phyloP scores from a whole-genome alignment of 2,797 vertebrate species.

The Dendrocincla fuliginosa region DNA sequence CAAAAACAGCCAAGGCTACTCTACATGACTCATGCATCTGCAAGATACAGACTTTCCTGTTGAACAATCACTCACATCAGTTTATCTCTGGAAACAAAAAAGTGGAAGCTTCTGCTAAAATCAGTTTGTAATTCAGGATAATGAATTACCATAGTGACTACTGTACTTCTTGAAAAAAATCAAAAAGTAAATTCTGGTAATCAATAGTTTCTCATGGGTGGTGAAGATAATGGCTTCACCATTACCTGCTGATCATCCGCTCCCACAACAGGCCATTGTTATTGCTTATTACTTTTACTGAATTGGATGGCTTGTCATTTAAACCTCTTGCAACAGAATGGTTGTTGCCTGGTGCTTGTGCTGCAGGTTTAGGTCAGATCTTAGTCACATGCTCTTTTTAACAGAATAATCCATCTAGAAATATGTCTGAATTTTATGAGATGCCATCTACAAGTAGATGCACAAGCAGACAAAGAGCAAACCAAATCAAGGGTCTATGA shows the following conservation, averaged over 20 bases:
- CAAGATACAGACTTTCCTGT: background rate
- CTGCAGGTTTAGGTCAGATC: slow-evolving; percentile 20
- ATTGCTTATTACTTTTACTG: slow-evolving; percentile 44
- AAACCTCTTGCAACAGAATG: slow-evolving; percentile 16
- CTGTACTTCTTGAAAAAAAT: background rate
- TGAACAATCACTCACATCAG: background rate
- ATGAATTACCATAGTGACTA: background rate
- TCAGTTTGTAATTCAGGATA: background rate
- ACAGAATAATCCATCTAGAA: slow-evolving; percentile 5
- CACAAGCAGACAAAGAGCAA: background rate
- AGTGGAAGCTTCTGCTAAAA: background rate
- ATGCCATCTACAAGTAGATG: background rate
- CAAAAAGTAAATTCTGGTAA: background rate
- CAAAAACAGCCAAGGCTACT: background rate
- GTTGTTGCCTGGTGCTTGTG: background rate
- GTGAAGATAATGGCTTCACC: background rate
- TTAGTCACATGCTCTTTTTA: slow-evolving; percentile 31
- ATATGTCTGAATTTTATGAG: slow-evolving; percentile 15
- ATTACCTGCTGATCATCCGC: slow-evolving; percentile 30
- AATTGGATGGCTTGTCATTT: slow-evolving; percentile 30
- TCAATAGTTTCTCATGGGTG: background rate
- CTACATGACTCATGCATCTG: background rate
- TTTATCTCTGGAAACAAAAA: background rate
- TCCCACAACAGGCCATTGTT: background rate
- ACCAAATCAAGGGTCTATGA: background rate